These are phyloP conservation scores for Ondatra zibethicus DNA, from an alignment of 2,113 vertebrate genomes.

Conservation along the genomic window DNA sequence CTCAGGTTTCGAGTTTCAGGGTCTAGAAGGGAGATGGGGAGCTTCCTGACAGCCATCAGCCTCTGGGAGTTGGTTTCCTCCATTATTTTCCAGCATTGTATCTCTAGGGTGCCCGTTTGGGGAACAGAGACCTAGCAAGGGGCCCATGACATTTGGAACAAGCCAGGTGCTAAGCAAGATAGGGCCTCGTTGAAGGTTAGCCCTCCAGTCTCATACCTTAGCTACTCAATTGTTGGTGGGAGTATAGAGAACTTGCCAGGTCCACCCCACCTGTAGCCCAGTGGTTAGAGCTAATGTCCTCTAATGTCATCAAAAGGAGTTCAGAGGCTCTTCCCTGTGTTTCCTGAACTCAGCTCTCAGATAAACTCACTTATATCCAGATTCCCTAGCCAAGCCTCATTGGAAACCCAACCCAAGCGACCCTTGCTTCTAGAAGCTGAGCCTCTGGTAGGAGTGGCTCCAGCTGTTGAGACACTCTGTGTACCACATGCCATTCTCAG, in stretches of 20 bases:
- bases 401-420: not conserved
- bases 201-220: too few species aligned
- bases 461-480: not conserved
- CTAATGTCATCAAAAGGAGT: not conserved
- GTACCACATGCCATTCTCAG: not conserved
- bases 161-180: not conserved
- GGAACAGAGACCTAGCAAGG: not conserved
- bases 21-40: not conserved
- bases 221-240: not conserved
- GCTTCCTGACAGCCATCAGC: not conserved
- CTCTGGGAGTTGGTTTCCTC: fast-evolving
- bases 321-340: not conserved
- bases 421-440: too few species aligned
- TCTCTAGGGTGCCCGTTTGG: not conserved
- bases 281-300: not conserved
- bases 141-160: fast-evolving
- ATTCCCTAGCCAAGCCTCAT: not conserved
- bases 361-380: not conserved
- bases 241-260: not conserved
- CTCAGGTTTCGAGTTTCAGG: not conserved
- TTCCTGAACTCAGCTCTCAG: not conserved
- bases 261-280: fast-evolving
- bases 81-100: not conserved
- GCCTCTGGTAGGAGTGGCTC: not conserved
- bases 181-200: not conserved